A percentile compares a stretch with the other conserved stretches of the same genome.
Conservation (phyloP, 1,140 invertebrate species). For the Drosophila equinoxialis region DNA sequence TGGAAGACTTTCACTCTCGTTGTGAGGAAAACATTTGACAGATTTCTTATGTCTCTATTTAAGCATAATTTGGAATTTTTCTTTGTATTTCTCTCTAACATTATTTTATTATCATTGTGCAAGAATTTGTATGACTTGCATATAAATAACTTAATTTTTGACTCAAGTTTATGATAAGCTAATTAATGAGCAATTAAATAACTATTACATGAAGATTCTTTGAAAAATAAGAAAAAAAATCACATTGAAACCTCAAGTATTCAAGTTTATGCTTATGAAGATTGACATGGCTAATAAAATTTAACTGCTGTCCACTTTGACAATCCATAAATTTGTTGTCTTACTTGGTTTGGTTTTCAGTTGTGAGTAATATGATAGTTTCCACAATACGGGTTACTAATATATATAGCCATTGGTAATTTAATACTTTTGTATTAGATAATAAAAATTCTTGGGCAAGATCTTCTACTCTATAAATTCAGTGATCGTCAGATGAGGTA, state of each 20-base stretch:
- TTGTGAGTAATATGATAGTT: conserved; percentile 57
- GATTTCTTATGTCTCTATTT: conserved; percentile 63
- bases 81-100: background rate
- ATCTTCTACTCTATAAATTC: conserved; percentile 37
- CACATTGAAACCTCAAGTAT: background rate
- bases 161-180: conserved; percentile 51
- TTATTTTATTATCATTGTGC: conserved; percentile 20
- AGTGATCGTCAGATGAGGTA: conserved; percentile 60
- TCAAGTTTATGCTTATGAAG: conserved; percentile 56
- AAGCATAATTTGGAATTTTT: background rate
- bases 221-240: conserved; percentile 27
- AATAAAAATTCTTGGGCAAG: conserved; percentile 16
- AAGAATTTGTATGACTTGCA: conserved; percentile 17
- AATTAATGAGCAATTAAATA: conserved; percentile 66
- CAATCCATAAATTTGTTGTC: conserved; percentile 43
- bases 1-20: conserved; percentile 66
- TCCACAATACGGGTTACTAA: conserved; percentile 29
- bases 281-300: conserved; percentile 63
- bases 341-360: conserved; percentile 17
- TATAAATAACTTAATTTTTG: conserved; percentile 43
- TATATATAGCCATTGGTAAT: conserved; percentile 22
- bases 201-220: conserved; percentile 44
- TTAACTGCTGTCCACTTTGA: conserved; percentile 43
- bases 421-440: conserved; percentile 38
- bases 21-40: conserved; percentile 40